Evolutionary conservation across 2,113 vertebrate species (phyloP).

Genomic region (Naja naja): DNA sequence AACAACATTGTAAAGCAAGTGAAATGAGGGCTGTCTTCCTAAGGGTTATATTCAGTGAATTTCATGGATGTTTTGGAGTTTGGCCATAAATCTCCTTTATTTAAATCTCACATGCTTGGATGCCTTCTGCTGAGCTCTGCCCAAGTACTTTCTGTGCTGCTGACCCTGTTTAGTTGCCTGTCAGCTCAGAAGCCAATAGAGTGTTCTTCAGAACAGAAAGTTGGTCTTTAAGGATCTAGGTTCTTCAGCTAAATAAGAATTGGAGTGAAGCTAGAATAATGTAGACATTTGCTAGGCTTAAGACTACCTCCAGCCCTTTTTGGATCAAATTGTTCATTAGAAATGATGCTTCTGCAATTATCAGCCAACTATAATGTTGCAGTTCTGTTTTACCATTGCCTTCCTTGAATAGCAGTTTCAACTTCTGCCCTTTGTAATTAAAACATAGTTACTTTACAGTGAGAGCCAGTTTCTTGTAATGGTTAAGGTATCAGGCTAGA

Average conservation of each 20-base stretch:
- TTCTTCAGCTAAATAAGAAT: not conserved
- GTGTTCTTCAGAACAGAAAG: not conserved
- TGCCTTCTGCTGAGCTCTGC: not conserved
- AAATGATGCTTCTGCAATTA: not conserved
- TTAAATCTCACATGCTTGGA: not conserved
- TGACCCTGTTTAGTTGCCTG: not conserved
- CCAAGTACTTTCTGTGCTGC: not conserved
- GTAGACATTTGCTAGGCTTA: not conserved
- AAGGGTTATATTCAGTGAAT: not conserved
- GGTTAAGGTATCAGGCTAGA: too few species aligned
- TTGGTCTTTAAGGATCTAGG: not conserved
- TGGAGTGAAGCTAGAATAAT: not conserved
- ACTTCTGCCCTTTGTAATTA: not conserved
- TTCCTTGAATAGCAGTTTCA: not conserved
- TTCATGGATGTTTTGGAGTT: not conserved
- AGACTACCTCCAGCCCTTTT: not conserved
- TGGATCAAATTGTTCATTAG: not conserved
- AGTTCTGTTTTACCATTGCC: not conserved
- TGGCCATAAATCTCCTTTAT: not conserved
- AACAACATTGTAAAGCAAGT: not conserved
- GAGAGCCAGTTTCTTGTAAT: too few species aligned
- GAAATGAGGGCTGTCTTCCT: not conserved
- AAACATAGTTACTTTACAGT: not conserved
- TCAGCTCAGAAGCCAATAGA: not conserved
- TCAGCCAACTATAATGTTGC: not conserved